Conservation (phyloP, 2,797 vertebrate species). For the Hydrolagus colliei region DNA sequence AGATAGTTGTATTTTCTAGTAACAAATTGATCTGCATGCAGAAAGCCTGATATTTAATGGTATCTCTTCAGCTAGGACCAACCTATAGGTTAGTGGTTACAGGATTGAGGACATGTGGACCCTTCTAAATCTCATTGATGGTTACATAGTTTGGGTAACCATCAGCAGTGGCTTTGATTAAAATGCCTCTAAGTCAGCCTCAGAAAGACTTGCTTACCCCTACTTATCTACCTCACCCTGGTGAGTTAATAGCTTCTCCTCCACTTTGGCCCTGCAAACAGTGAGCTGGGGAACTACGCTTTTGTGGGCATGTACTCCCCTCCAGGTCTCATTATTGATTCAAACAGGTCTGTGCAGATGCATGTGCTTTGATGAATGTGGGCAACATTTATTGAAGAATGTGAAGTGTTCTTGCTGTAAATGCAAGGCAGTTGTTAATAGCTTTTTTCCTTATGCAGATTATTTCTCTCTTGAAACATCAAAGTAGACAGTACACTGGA, state of each 20-base stretch:
- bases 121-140: no score
- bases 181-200: no score
- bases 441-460: conserved; percentile 39
- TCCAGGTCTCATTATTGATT: neutral
- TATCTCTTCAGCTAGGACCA: no score
- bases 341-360: neutral
- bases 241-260: neutral
- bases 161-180: no score
- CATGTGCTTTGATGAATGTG: neutral
- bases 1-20: no score
- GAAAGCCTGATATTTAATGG: no score
- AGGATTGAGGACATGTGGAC: no score
- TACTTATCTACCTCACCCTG: neutral
- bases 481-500: conserved; percentile 42
- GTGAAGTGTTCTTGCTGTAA: neutral
- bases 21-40: no score
- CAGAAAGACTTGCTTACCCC: neutral
- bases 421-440: neutral
- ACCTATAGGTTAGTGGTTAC: no score
- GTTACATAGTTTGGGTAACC: no score
- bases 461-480: conserved; percentile 45
- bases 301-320: neutral
- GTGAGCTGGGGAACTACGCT: neutral
- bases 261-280: neutral
- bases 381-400: neutral